Percentiles rank a stretch among this genome's conserved stretches.
These are phyloP conservation scores for Thecophora atra DNA, from an alignment of 2,888 invertebrate genomes.

Conservation along the genomic window DNA sequence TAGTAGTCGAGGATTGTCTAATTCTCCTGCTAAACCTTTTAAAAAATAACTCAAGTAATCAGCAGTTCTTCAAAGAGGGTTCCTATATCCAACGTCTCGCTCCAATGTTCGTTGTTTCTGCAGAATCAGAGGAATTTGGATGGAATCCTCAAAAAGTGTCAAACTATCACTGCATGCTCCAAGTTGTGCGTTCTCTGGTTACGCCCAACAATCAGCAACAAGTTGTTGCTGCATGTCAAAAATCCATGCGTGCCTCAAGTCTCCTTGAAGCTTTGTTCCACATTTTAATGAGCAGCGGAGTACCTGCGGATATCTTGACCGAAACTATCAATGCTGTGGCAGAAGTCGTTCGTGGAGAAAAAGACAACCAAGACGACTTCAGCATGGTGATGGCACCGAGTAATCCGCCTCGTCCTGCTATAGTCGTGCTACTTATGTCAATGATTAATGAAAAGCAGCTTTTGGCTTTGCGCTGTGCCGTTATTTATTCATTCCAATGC, in stretches of 20 bases:
- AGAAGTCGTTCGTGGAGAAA: slow-evolving; percentile 88
- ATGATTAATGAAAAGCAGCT: slow-evolving; percentile 99
- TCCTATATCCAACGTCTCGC: slow-evolving; percentile 91
- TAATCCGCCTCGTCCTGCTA: slow-evolving; percentile 90
- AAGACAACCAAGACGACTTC: slow-evolving; percentile 90
- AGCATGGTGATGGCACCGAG: slow-evolving; percentile 91
- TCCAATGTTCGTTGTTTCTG: slow-evolving; percentile 85
- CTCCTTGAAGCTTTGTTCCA: slow-evolving; percentile 84
- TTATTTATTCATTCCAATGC: slow-evolving; percentile 97
- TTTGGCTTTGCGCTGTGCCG: slow-evolving; percentile 87
- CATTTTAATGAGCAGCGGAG: slow-evolving; percentile 94
- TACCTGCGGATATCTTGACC: slow-evolving; percentile 94
- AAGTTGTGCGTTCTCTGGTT: slow-evolving; percentile 89
- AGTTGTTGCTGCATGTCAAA: slow-evolving; percentile 84
- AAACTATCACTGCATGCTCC: slow-evolving; percentile 91
- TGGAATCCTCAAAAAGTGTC: slow-evolving; percentile 96
- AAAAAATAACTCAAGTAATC: slow-evolving; percentile 95
- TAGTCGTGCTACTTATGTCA: slow-evolving; percentile 94
- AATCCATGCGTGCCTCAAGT: slow-evolving; percentile 85
- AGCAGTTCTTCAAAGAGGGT: slow-evolving; percentile 98
- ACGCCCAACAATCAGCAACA: slow-evolving; percentile 93
- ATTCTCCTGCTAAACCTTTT: slow-evolving; percentile 91
- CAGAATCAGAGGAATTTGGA: slow-evolving; percentile 76
- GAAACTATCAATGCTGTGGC: slow-evolving; percentile 96
- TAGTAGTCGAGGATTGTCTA: slow-evolving; percentile 98